Base-by-base conservation (phyloP, 2,888 invertebrate genomes). In the Microdon myrmicae region DNA sequence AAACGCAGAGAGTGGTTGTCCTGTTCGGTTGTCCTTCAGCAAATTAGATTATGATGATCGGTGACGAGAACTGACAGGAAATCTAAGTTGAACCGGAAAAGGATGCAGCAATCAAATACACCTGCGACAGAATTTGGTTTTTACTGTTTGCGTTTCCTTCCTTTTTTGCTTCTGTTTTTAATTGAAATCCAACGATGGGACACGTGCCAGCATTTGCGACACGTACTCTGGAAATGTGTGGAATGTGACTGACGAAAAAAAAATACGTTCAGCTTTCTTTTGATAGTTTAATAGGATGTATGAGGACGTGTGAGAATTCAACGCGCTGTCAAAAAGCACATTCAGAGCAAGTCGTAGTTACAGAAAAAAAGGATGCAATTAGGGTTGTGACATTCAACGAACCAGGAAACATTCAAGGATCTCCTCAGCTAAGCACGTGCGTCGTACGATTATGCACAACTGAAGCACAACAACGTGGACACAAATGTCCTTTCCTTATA, bases 161-260 rank as follows among this genome's bases (percentile, higher is more conserved):
- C 13, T 7, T 17, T 34, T n/a, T 69, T 72, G 68, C 70, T 73
- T 70, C 68, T 70, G 25, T 48, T 74, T 76, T 76, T 77, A 76
- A 76, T 76, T 76, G 75, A 75, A 76, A 69, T 68, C 53, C 67
- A 69, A 64, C 67, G 56, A 74, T 55, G 60, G 48, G 39, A 60
- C 51, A 45, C 55, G 59, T 51, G 54, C 47, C 53, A 68, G 56
- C 58, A 64, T 64, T 58, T 64, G 64, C 58, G 58, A 51, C 64
- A 64, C 64, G 64, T 64, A 58, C 51, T n/a, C n/a, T 53, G 51
- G 51, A 64, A 64, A 64, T 64, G 58, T 58, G 25, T 58, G 51
- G 58, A 64, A 64, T 64, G 64, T 64, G 64, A 64, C 64, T 51
- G 53, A 51, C 45, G 51, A 45, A n/a, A n/a, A n/a, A n/a, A n/a